A percentile compares a stretch with the other conserved stretches of the same genome.
Evolutionary conservation across 2,113 vertebrate genomes (phyloP).

Genomic region (Clarias gariepinus): DNA sequence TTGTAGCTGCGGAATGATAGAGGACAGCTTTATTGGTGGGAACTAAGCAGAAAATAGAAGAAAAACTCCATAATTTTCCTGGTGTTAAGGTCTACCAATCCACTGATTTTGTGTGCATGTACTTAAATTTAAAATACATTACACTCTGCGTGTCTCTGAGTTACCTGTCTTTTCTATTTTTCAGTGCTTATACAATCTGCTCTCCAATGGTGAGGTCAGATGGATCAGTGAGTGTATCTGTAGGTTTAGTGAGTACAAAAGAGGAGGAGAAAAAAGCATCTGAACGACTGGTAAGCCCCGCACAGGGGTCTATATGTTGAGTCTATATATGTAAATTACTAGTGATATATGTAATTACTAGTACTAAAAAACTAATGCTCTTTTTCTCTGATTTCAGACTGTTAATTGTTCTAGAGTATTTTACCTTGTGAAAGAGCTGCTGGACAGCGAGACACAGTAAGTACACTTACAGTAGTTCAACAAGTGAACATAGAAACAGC

Average conservation of each 20-base stretch:
- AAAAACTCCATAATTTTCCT: background rate
- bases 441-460: slow-evolving; percentile 55
- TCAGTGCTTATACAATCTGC: slow-evolving; percentile 53
- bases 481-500: background rate
- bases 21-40: background rate
- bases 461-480: background rate
- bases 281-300: slow-evolving; percentile 31
- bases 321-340: background rate
- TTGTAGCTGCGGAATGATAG: background rate
- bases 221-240: slow-evolving; percentile 46
- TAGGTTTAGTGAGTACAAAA: slow-evolving; percentile 31
- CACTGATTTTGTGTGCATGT: background rate
- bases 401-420: slow-evolving; percentile 50
- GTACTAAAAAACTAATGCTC: too few species aligned
- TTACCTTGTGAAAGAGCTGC: slow-evolving; percentile 53
- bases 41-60: background rate
- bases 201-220: slow-evolving; percentile 50
- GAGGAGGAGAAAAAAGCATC: slow-evolving; percentile 36
- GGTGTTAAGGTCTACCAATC: background rate
- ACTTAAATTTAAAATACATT: background rate
- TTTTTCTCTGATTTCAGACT: slow-evolving; percentile 38
- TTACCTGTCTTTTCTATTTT: slow-evolving; percentile 18
- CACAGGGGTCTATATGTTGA: background rate
- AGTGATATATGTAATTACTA: too few species aligned
- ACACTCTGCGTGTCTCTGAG: background rate